These are phyloP conservation scores for Andricus curvator DNA, from an alignment of 2,888 invertebrate genomes.

Conservation along the genomic window DNA sequence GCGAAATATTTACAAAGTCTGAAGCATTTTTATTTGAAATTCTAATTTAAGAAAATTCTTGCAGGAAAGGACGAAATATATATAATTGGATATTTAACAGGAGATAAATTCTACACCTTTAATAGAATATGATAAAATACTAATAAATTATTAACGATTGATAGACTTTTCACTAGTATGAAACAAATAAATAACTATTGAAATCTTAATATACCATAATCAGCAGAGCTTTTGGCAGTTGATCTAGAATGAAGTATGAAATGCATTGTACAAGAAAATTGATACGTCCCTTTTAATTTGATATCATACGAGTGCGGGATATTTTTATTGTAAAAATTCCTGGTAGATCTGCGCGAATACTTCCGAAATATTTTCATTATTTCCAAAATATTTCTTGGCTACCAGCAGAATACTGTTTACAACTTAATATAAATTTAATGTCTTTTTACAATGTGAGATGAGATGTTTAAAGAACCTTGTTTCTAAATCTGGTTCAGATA, in stretches of 20 bases:
- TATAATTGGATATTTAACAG: constrained; percentile 13
- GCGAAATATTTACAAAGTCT: constrained; percentile 2
- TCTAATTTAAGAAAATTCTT: constrained; percentile 7
- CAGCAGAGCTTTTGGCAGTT: constrained; percentile 29
- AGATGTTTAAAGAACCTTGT: neutral
- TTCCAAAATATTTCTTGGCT: neutral
- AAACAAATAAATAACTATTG: constrained; percentile 11
- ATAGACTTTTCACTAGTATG: constrained; percentile 1
- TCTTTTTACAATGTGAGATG: neutral
- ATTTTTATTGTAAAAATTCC: neutral
- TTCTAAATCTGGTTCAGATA: neutral
- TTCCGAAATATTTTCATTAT: neutral
- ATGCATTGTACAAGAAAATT: constrained; percentile 12
- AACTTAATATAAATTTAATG: neutral
- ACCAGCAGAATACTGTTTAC: neutral
- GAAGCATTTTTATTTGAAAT: constrained; percentile 2
- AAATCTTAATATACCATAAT: constrained; percentile 17
- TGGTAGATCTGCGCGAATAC: neutral
- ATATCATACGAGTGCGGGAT: neutral
- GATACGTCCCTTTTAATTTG: constrained; percentile 12
- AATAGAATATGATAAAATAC: constrained; percentile 22
- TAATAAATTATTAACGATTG: constrained; percentile 16
- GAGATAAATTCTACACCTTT: constrained; percentile 7
- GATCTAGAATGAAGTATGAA: constrained; percentile 9
- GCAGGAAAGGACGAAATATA: neutral